Evolutionary conservation across 53 echinoderm and acorn worm species (phyloP), one percentile per base, ranked within the genome.

Genomic region (Paracentrotus lividus): DNA sequence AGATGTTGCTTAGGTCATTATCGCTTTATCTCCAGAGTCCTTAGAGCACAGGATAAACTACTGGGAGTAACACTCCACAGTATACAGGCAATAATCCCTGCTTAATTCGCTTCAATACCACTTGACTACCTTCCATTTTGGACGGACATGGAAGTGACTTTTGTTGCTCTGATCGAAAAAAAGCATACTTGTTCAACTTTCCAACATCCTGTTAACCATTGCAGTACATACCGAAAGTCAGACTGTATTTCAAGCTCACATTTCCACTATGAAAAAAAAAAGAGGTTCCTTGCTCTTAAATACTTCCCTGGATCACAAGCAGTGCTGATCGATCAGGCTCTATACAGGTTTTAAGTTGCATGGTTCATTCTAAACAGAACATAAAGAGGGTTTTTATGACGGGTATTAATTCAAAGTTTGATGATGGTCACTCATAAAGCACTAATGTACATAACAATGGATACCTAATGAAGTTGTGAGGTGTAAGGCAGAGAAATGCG

Each of bases 271-370:
- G 16, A 69, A 69, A 4, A 55, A 61, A 8, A 27, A 31, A 29
- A 29, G 5, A 6, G 21, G 18, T 72, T 40, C 72, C 72, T 20
- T 72, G 72, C 38, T 18, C 36, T 72, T 20, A 72, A 72, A 72
- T 72, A 72, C 18, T 72, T 72, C 72, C 72, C 72, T 38, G 18
- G 18, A 72, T 14, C 18, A 40, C 40, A 38, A 6, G 21, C 1
- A 72, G 72, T 40, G 4, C 40, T 38, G 5, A 69, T 20, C 38
- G 20, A 18, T 40, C 40, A 5, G 72, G 20, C 72, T 36, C 72
- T 72, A 40, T 38, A 38, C 32, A 67, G 67, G 67, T 33, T n/a
- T 33, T 67, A 72, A 16, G 40, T 72, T 72, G 72, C 72, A 72
- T 72, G 72, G 72, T 72, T 72, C 72, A 72, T 38, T 72, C 40